A percentile compares a stretch with the other conserved stretches of the same genome.
Conservation (phyloP, 1,140 invertebrate genomes). For the Oncopeltus fasciatus region DNA sequence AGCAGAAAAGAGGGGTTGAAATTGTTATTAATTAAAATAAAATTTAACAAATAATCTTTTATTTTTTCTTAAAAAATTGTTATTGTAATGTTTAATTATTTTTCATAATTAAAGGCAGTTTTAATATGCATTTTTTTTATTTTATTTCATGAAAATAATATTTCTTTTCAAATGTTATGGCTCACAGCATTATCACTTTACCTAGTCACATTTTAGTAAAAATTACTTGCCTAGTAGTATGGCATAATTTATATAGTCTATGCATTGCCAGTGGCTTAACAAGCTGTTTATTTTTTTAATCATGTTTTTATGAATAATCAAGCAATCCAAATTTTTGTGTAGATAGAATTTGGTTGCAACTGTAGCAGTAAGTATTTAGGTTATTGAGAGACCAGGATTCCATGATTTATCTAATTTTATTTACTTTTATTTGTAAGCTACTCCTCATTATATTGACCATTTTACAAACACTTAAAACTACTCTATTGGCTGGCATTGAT, state of each 20-base stretch:
- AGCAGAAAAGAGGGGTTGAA: constrained; percentile 5
- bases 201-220: constrained; percentile 3
- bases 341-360: not conserved
- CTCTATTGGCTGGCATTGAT: not conserved
- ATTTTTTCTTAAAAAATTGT: not conserved
- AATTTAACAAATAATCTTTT: not conserved
- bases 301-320: not conserved
- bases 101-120: not conserved
- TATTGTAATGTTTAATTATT: no score
- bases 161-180: constrained; percentile 5
- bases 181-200: constrained; percentile 1
- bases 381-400: not conserved
- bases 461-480: not conserved
- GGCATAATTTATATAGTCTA: not conserved
- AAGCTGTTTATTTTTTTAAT: not conserved
- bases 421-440: not conserved
- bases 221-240: not conserved
- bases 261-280: constrained; percentile 4
- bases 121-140: not conserved
- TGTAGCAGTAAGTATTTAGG: not conserved
- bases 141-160: not conserved
- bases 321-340: not conserved
- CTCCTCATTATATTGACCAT: not conserved
- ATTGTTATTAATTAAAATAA: not conserved
- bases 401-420: not conserved